A percentile compares a stretch with the other conserved stretches of the same genome.
Conservation (phyloP, 2,888 invertebrate species). For the Athalia circularis region DNA sequence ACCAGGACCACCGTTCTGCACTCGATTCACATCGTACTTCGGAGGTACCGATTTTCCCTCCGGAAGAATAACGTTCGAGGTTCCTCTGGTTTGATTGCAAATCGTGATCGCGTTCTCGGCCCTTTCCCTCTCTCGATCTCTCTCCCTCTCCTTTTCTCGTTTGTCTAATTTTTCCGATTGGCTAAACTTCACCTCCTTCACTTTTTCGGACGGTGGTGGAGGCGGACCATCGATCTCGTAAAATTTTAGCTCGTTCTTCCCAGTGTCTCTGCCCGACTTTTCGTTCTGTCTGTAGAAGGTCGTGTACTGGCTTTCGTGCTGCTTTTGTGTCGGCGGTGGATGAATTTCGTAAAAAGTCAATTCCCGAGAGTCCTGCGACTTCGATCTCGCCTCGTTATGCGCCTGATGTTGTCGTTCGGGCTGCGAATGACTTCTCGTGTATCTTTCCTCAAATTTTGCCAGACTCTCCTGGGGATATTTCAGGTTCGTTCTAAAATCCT, state of each 20-base stretch:
- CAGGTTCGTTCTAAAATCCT: slow-evolving; percentile 49
- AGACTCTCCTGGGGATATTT: slow-evolving; percentile 54
- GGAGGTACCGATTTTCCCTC: slow-evolving; percentile 24
- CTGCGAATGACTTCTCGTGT: slow-evolving; percentile 66
- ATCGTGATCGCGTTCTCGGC: slow-evolving; percentile 56
- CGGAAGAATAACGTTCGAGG: background rate
- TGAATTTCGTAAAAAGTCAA: slow-evolving; percentile 68
- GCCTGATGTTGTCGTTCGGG: slow-evolving; percentile 66
- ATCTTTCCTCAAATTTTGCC: slow-evolving; percentile 61
- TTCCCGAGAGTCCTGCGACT: slow-evolving; percentile 68
- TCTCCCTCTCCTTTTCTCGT: slow-evolving; percentile 44
- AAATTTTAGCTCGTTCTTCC: slow-evolving; percentile 63
- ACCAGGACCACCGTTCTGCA: background rate
- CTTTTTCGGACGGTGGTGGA: slow-evolving; percentile 51
- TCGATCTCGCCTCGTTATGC: slow-evolving; percentile 65
- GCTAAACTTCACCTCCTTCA: slow-evolving; percentile 58
- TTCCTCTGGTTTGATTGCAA: slow-evolving; percentile 38
- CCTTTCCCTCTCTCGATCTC: slow-evolving; percentile 44
- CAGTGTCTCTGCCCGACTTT: slow-evolving; percentile 52
- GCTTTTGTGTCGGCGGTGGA: slow-evolving; percentile 61
- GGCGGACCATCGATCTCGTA: slow-evolving; percentile 68
- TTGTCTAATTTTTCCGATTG: slow-evolving; percentile 55
- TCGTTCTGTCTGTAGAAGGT: slow-evolving; percentile 62
- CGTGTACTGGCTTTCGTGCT: slow-evolving; percentile 60
- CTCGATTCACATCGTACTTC: slow-evolving; percentile 17